Base-by-base conservation (phyloP, 2,797 vertebrate genomes). In the Synaphobranchus kaupii region DNA sequence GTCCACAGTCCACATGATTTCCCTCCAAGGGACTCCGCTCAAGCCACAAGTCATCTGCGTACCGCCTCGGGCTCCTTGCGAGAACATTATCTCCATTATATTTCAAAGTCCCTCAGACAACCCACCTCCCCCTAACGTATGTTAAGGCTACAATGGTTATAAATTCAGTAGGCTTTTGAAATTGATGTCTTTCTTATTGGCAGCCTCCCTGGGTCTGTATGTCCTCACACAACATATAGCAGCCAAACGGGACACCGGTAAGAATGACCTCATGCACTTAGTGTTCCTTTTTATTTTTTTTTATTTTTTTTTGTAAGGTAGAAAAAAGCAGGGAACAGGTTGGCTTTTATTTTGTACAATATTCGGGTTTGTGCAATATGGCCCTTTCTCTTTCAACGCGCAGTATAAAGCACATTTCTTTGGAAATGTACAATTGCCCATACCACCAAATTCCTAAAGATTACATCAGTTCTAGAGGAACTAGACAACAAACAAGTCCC, bases 71-170 rank as follows among this genome's bases (percentile, higher is more conserved):
- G 84, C 63, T 68, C 60, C n/a, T 22, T 73, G 84, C 28, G 60
- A 73, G 39, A 85, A 52, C 84, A 73, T 63, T 85, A 50, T 71
- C 63, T 85, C 76, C 15, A 13, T 83, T 12, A 68, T 58, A 66
- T n/a, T 50, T 22, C n/a, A 56, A 34, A 20, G 50, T 25, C 4
- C 68, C 76, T 22, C 10, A 12, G 28, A 5, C 66, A 28, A 2
- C 66, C 66, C n/a, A 31, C 22, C 12, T 4, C 84, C 54, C 4
- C n/a, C 6, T 80, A 10, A 2, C 52, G 17, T 15, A 60, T 28
- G 34, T 34, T 39, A 58, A 73, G 63, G 63, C 22, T 66, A 71
- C 34, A 68, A 71, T 68, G 83, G 39, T 39, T 44, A 71, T 85
- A 85, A 71, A 85, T n/a, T 50, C 34, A 71, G 58, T 25, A 3